A percentile compares a stretch with the other conserved stretches of the same genome.
These are phyloP conservation scores for Thalassaphorura encarpata DNA, from an alignment of 1,140 invertebrate genomes.

Conservation along the genomic window DNA sequence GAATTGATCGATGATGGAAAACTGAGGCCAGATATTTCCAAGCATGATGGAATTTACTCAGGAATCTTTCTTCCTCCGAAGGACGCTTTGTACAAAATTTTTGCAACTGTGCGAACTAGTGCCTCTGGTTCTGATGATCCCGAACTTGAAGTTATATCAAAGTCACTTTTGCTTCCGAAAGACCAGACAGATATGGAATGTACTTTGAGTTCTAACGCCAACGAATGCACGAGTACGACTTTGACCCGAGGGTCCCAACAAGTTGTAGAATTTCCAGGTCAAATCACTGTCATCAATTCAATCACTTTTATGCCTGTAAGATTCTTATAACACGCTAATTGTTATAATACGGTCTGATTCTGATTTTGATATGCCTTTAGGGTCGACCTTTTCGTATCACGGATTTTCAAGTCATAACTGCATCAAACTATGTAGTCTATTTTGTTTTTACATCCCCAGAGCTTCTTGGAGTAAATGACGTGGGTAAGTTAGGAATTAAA, in stretches of 20 bases:
- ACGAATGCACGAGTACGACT: neutral
- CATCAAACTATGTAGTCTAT: neutral
- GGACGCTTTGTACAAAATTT: conserved; percentile 17
- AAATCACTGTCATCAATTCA: neutral
- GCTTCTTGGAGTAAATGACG: conserved; percentile 9
- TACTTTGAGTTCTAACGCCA: neutral
- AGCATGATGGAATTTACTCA: conserved; percentile 21
- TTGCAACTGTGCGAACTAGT: neutral
- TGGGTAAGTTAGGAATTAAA: conserved; percentile 4
- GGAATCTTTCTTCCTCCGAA: conserved; percentile 5
- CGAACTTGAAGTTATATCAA: neutral
- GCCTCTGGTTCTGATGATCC: neutral
- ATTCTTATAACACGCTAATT: no score
- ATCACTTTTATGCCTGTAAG: no score
- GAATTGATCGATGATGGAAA: conserved; percentile 13
- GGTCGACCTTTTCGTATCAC: conserved; percentile 12
- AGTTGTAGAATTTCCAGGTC: neutral
- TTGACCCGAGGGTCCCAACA: neutral
- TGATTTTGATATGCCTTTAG: conserved; percentile 1
- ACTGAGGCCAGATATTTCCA: conserved; percentile 7
- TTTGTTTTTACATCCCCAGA: conserved; percentile 17
- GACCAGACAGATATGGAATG: neutral
- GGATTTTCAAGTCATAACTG: conserved; percentile 10
- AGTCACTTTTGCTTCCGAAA: neutral
- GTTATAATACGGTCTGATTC: no score